These are phyloP conservation scores for Mormyrops attenuatus DNA, from an alignment of 2,797 vertebrate species.

Conservation along the genomic window DNA sequence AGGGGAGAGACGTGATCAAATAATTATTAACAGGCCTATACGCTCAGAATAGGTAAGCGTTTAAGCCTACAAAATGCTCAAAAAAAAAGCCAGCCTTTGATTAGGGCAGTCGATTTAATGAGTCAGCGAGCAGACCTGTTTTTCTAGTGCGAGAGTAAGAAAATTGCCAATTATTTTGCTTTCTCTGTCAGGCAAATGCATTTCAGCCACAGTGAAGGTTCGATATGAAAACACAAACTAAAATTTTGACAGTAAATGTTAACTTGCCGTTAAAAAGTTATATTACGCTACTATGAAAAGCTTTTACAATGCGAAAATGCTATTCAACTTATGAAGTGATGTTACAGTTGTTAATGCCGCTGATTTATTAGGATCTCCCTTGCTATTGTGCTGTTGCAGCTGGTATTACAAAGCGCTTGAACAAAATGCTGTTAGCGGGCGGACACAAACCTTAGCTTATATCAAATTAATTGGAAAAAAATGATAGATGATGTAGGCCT, in stretches of 20 bases:
- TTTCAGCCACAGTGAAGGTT: conserved; percentile 16
- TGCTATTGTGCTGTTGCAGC: neutral
- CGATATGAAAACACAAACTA: conserved; percentile 31
- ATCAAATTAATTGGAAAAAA: neutral
- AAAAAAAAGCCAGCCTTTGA: neutral
- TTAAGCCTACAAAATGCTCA: neutral
- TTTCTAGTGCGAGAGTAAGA: neutral
- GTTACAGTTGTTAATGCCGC: neutral
- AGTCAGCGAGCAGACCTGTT: conserved; percentile 13
- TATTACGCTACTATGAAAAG: neutral
- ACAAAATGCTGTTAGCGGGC: neutral
- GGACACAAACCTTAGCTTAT: neutral
- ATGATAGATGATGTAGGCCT: neutral
- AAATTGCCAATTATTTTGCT: conserved; percentile 8
- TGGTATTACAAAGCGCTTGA: neutral
- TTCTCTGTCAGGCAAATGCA: conserved; percentile 23
- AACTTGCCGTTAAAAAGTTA: neutral
- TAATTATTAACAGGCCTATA: neutral
- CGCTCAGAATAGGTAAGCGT: neutral
- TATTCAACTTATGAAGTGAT: neutral
- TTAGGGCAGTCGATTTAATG: conserved; percentile 17
- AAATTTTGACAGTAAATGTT: neutral
- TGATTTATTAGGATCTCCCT: neutral
- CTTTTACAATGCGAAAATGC: neutral
- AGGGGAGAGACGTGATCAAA: neutral